These are phyloP conservation scores for Ephialtes manifestator DNA, from an alignment of 2,888 invertebrate genomes.

Conservation along the genomic window DNA sequence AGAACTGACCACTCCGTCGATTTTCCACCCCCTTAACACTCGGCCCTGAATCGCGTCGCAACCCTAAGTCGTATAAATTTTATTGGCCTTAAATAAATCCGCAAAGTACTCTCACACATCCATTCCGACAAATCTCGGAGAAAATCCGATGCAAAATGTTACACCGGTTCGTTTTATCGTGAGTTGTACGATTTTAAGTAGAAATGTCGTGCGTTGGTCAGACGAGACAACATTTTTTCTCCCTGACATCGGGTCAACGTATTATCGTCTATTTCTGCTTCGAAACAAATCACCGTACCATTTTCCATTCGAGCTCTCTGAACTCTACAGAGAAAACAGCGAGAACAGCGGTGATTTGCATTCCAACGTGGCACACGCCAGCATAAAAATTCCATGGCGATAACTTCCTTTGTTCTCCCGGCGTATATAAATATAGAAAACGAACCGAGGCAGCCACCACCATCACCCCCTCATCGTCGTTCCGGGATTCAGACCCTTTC, in stretches of 20 bases:
- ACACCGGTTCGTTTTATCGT: neutral
- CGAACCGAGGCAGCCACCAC: constrained; percentile 37
- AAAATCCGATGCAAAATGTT: constrained; percentile 40
- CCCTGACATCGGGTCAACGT: constrained; percentile 54
- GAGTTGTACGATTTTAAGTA: constrained; percentile 28
- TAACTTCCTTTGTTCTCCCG: constrained; percentile 84
- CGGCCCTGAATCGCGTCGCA: neutral
- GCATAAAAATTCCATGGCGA: constrained; percentile 85
- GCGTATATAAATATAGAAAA: constrained; percentile 55
- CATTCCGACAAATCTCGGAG: constrained; percentile 38
- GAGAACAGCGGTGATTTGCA: constrained; percentile 81
- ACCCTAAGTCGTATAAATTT: constrained; percentile 61
- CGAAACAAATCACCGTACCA: constrained; percentile 43
- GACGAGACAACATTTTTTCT: constrained; percentile 32
- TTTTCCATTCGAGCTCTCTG: neutral
- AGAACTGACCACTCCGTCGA: constrained; percentile 35
- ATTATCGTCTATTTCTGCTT: constrained; percentile 48
- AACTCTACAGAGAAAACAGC: constrained; percentile 50
- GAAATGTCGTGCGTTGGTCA: constrained; percentile 46
- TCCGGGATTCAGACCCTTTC: constrained; percentile 25
- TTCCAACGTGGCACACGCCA: constrained; percentile 82
- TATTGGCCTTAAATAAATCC: constrained; percentile 62
- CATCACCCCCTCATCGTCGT: constrained; percentile 14
- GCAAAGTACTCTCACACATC: constrained; percentile 26
- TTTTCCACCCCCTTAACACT: constrained; percentile 25